Evolutionary conservation across 2,888 invertebrate species (phyloP).

Genomic region (Athalia cordata): DNA sequence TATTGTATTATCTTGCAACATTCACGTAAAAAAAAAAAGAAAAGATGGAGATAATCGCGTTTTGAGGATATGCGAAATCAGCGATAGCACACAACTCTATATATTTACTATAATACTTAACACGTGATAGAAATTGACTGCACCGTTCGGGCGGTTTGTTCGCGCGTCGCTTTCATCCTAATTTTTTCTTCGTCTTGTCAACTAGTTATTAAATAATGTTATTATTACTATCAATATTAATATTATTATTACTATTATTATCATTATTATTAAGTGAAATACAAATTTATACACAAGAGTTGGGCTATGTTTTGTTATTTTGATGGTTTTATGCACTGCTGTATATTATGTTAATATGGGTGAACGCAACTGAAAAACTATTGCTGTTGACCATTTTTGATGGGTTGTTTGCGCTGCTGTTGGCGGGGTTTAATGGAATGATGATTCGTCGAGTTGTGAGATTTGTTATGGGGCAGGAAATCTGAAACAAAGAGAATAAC

Average conservation of each 20-base stretch:
- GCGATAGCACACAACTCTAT: constrained; percentile 32
- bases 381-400: constrained; percentile 64
- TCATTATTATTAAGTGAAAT: constrained; percentile 42
- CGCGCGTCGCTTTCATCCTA: constrained; percentile 11
- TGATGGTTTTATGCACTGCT: constrained; percentile 40
- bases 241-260: constrained; percentile 23
- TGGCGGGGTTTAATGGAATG: constrained; percentile 71
- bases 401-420: constrained; percentile 63
- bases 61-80: constrained; percentile 35
- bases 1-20: not conserved
- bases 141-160: constrained; percentile 32
- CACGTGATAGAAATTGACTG: constrained; percentile 40
- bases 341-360: constrained; percentile 35
- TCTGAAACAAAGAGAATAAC: constrained; percentile 60
- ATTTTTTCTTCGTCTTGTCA: constrained; percentile 31
- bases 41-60: not conserved
- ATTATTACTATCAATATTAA: constrained; percentile 30
- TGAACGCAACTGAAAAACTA: constrained; percentile 57
- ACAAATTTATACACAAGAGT: constrained; percentile 44
- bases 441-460: constrained; percentile 71
- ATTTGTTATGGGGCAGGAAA: constrained; percentile 66
- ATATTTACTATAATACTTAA: constrained; percentile 41
- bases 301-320: constrained; percentile 42
- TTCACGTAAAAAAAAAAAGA: not conserved
- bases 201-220: constrained; percentile 43